Evolutionary conservation across 2,888 invertebrate species (phyloP).

Genomic region (Pandemis heparana): DNA sequence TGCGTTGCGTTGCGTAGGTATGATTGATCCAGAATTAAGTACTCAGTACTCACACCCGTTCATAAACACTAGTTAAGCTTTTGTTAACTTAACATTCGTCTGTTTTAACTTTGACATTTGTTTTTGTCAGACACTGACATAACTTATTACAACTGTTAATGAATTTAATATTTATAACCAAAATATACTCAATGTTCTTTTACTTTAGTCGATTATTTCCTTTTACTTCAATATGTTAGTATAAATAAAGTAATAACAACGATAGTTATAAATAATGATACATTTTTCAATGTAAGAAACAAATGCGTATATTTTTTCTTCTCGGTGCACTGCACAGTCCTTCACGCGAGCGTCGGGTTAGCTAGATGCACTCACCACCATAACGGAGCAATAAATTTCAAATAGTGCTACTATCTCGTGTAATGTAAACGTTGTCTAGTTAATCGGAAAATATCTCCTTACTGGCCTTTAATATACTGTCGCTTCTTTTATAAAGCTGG

Average conservation of each 20-base stretch:
- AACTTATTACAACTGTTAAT: too few species aligned
- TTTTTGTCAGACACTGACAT: too few species aligned
- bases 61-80: too few species aligned
- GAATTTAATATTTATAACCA: too few species aligned
- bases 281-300: background rate
- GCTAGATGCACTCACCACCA: conserved; percentile 73
- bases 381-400: conserved; percentile 76
- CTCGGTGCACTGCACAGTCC: conserved; percentile 37
- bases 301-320: background rate
- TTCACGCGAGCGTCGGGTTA: conserved; percentile 56
- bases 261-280: background rate
- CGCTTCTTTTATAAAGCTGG: conserved; percentile 34
- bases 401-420: conserved; percentile 73
- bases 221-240: too few species aligned
- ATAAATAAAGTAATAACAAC: too few species aligned
- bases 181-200: too few species aligned
- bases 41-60: background rate
- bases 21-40: conserved; percentile 4
- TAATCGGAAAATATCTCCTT: conserved; percentile 73
- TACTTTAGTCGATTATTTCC: too few species aligned
- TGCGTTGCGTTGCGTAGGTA: conserved; percentile 2
- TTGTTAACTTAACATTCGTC: too few species aligned
- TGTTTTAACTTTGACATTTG: too few species aligned
- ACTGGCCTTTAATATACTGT: conserved; percentile 41
- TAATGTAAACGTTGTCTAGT: conserved; percentile 73